Evolutionary conservation across 2,113 vertebrate genomes (phyloP).

Genomic region (Cnemophilus loriae): DNA sequence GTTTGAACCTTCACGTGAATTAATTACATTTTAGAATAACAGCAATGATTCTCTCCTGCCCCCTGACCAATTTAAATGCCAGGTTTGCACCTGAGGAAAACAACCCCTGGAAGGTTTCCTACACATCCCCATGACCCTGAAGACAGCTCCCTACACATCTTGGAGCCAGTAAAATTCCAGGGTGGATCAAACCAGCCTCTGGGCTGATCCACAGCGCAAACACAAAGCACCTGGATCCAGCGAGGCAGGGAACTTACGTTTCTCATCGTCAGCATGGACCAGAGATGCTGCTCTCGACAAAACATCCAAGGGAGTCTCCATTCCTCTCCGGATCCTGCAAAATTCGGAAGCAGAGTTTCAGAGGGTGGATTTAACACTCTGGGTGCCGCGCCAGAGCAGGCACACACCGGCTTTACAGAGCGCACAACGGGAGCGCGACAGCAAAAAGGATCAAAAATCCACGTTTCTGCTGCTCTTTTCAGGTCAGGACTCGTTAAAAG

Average conservation of each 20-base stretch:
- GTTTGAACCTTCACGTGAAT: no score
- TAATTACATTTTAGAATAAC: no score
- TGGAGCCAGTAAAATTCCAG: not conserved
- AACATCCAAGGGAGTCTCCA: slow-evolving; percentile 98
- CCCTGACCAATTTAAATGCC: not conserved
- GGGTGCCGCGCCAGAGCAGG: not conserved
- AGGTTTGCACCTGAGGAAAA: not conserved
- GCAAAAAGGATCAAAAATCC: not conserved
- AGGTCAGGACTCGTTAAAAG: not conserved
- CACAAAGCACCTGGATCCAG: not conserved
- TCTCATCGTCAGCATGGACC: slow-evolving; percentile 94
- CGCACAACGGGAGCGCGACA: not conserved
- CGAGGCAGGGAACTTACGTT: slow-evolving; percentile 79
- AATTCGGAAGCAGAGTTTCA: not conserved
- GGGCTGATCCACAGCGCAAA: accelerated
- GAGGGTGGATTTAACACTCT: not conserved
- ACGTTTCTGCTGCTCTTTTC: not conserved
- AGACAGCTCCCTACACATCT: not conserved
- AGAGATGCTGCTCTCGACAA: slow-evolving; percentile 96
- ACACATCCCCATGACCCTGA: accelerated
- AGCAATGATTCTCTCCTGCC: not conserved
- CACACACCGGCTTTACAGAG: no score
- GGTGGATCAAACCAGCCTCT: not conserved
- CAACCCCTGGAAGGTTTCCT: not conserved
- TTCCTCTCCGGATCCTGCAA: slow-evolving; percentile 76